Base-by-base conservation (phyloP, 2,113 vertebrate genomes). In the Eulacestoma nigropectus region DNA sequence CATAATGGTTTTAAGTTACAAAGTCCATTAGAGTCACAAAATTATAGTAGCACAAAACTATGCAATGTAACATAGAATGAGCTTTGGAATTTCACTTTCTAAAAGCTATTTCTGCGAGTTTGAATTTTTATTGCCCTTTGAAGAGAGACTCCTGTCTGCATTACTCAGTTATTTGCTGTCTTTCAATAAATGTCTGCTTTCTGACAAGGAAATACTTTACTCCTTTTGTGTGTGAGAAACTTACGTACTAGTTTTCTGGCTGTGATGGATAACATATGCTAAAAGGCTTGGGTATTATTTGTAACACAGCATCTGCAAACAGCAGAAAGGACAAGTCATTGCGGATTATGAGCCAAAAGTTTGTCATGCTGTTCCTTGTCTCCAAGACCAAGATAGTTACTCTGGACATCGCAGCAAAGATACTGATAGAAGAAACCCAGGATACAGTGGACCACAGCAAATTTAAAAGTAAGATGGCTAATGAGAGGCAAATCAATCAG, bases 341-440 rank as follows among this genome's bases (percentile, higher is more conserved):
- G 93, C 98, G 99, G 84, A 99, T 99, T 95, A 99, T 99, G 99
- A 99, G 99, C 97, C 99, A 99, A 97, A 99, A 99, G 96, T 99
- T 99, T 91, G 99, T 99, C 97, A 99, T 99, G 99, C 98, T 99
- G 50, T 99, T 99, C 98, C 98, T 99, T 77, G 99, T 99, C 92
- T 99, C 99, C 84, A 98, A 98, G 96, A 98, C 99, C 50, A 98
- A 98, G 97, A 98, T 98, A 7, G 98, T 99, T 39, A 99, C 98
- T 46, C 97, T 99, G 87, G 99, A 99, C 50, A 95, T 98, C 2
- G 99, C 99, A 15, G 99, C 99, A 59, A 99, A 99, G 95, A 98
- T 99, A 95, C 97, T 99, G 79, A 99, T 99, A 87, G 98, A 99
- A 95, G 98, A 99, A 92, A 98, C 98, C 25, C 99, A 98, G 87